Base-by-base conservation (phyloP, 2,797 vertebrate genomes). In the Cottoperca gobio region DNA sequence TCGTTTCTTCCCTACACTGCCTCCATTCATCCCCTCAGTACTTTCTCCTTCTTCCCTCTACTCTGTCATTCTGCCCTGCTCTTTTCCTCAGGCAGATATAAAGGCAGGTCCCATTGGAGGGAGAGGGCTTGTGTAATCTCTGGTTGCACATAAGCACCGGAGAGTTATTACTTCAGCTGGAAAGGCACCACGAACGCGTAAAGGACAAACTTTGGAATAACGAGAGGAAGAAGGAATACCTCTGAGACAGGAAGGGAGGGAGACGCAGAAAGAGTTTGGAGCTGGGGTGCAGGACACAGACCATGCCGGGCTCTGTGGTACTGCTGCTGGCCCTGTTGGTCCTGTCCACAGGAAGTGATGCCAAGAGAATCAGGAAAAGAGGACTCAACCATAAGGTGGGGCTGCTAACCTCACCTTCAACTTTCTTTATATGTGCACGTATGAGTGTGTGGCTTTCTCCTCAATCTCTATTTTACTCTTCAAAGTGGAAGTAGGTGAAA, bases 351-450 rank as follows among this genome's bases (percentile, higher is more conserved):
- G 90, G 90, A 83, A 90, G 89, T 85, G 83, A 90, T 80, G 81
- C 79, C 86, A 92, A 84, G 40, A 85, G 82, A 78, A 92, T 95
- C 86, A 91, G 92, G 83, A 95, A 92, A 84, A 94, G 93, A 83
- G 93, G 88, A 86, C 92, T 95, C 73, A 93, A 88, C 81, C 94
- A 95, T 24, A 95, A 95, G 94, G 94, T 95, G 80, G 84, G 92
- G 55, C 78, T 61, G 26, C 49, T 57, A 58, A 73, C 50, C 40
- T 86, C 49, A 73, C 33, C 19, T 75, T 66, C n/a, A n/a, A n/a
- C 66, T 57, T 75, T 68, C 31, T 58, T 8, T n/a, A 16, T 14
- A 23, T 50, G 45, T 73, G 45, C 23, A 14, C 4, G 23, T 37
- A 6, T n/a, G 10, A 21, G 17, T 17, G 24, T 23, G 1, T 60